A percentile compares a stretch with the other conserved stretches of the same genome.
phyloP scores from a whole-genome alignment of 2,113 vertebrate species.

The Benitochromis conjunctus region DNA sequence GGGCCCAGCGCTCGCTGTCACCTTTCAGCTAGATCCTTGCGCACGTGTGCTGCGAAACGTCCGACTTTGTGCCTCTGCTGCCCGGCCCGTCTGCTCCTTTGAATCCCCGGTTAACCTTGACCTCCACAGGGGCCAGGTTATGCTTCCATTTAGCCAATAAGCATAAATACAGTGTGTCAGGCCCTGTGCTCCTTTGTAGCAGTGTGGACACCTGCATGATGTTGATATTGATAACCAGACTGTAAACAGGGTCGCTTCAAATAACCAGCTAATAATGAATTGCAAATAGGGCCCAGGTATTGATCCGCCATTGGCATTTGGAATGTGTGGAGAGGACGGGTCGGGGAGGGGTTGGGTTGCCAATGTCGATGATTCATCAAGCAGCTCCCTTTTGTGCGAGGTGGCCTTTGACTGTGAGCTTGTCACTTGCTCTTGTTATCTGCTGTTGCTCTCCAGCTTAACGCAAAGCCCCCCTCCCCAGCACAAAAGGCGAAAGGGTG shows the following conservation, averaged over 20 bases:
- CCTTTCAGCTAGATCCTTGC: conserved; percentile 33
- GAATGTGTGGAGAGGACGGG: conserved; percentile 33
- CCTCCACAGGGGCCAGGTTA: neutral
- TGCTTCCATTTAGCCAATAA: conserved; percentile 1
- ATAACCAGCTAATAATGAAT: conserved; percentile 84
- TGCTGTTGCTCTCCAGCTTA: conserved; percentile 63
- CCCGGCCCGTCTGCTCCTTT: neutral
- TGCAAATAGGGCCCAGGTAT: conserved; percentile 80
- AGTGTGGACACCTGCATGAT: conserved; percentile 5
- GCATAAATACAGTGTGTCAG: conserved; percentile 2
- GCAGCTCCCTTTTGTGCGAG: conserved; percentile 70
- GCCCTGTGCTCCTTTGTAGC: neutral
- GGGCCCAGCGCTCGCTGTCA: conserved; percentile 44
- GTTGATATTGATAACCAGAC: conserved; percentile 61
- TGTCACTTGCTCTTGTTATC: conserved; percentile 79
- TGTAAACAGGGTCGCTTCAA: conserved; percentile 74
- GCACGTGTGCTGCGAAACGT: neutral
- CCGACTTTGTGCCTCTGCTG: neutral
- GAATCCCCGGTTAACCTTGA: conserved; percentile 56
- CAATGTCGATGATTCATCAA: conserved; percentile 76
- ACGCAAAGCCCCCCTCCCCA: conserved; percentile 49
- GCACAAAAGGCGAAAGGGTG: conserved; percentile 59
- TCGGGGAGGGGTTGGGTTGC: conserved; percentile 30
- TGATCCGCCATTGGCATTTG: conserved; percentile 78
- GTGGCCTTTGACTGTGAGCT: conserved; percentile 79